Evolutionary conservation across 2,888 invertebrate species (phyloP), one percentile per base, ranked within the genome.

Genomic region (Panzeria rudis): DNA sequence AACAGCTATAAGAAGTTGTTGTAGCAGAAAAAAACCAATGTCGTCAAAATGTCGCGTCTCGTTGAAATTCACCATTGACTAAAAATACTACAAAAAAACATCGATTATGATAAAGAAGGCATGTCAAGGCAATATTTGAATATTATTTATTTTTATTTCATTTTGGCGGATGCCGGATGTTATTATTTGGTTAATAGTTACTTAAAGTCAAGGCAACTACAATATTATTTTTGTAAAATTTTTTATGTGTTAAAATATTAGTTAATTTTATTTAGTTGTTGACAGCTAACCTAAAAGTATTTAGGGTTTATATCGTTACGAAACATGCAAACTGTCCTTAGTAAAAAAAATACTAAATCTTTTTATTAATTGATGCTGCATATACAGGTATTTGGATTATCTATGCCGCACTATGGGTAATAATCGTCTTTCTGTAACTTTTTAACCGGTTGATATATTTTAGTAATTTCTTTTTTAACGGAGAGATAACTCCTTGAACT

Each of bases 41-140:
- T 82, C 85, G 85, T 82, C 85, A 71, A 66, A 79, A 76, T 50
- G 85, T 85, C 85, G 85, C 85, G 85, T 71, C 82, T 78, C 64
- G 71, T 61, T 66, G 9, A 66, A 69, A 64, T 71, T 66, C 32
- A 52, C 35, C 38, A 79, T 82, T 71, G 79, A 66, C 69, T 75
- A 69, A 64, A 81, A 61, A 61, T 72, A 35, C 32, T 17, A 64
- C 41, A 54, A 23, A 61, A 75, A 78, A 75, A 75, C 78, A 79
- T 52, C 59, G 75, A 66, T 85, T 71, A 61, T 71, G 56, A 71
- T 41, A 29, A 66, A 50, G 54, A 59, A 44, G 38, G 35, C 35
- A 54, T 72, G 71, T 50, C 68, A 77, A 38, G 50, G 59, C 50
- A 23, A 9, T 50, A 47, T 38, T n/a, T 59, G 17, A 47, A 20